Evolutionary conservation across 2,888 invertebrate genomes (phyloP), one percentile per base, ranked within the genome.

Genomic region (Melanostoma mellinum): DNA sequence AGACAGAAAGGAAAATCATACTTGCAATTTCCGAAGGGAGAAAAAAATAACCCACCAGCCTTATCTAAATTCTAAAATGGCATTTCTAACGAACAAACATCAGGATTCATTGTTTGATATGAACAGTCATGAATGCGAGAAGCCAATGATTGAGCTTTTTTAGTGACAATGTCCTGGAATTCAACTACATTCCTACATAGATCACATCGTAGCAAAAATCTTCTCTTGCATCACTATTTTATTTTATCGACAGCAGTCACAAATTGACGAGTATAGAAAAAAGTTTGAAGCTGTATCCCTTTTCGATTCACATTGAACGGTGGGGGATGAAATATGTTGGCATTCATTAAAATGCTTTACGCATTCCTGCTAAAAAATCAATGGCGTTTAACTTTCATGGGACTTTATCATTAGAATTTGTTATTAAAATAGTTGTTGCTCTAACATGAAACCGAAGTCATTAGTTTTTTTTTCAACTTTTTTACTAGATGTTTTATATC

Each of bases 181-280:
- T 58, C 42, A 76, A 71, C 53, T 71, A 58, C 36, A 36, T 48
- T 65, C 9, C 53, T 20, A 20, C 20, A 20, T 33, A 33, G 10
- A 61, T 35, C 6, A 44, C 4, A 30, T 53, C 36, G 60, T 36
- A 76, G 71, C 75, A 72, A 67, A 58, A 56, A 56, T 78, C 58
- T 65, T 61, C 53, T 67, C 81, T 75, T 81, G 75, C 75, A 71
- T 81, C 46, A 80, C 52, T 69, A 58, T 74, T 63, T 75, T 74
- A 69, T 52, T 67, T 42, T 65, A 20, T 20, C 20, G 20, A 20
- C 20, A 20, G 20, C 20, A 20, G 20, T 20, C 20, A 20, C 20
- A 20, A 20, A 20, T 20, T 20, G 20, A 20, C 20, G 20, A 20
- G 20, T 20, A 20, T 20, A 20, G 20, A 20, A 20, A 20, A 20